phyloP scores from a whole-genome alignment of 2,113 vertebrate genomes.

The Sialia sialis region DNA sequence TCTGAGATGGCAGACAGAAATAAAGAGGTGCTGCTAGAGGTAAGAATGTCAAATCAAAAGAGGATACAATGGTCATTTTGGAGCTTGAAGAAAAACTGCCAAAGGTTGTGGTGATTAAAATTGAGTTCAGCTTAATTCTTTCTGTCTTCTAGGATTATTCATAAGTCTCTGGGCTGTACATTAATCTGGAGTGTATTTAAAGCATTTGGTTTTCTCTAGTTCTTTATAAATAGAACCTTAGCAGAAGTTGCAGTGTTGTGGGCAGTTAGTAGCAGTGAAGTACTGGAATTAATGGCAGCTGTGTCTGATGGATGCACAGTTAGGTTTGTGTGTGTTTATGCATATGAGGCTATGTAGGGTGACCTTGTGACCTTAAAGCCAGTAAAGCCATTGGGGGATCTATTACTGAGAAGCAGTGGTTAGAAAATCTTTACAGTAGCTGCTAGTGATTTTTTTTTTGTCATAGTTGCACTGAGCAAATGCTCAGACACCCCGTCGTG shows the following conservation, averaged over 20 bases:
- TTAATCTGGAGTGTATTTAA: background rate
- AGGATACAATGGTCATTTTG: background rate
- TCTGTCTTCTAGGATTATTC: background rate
- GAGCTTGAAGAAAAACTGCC: background rate
- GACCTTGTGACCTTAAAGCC: background rate
- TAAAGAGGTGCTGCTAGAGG: slow-evolving; percentile 95
- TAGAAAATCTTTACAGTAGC: background rate
- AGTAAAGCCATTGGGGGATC: background rate
- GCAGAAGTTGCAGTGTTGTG: background rate
- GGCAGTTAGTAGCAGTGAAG: background rate
- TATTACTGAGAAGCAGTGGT: background rate
- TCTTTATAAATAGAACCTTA: background rate
- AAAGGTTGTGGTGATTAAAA: background rate
- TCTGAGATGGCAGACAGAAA: slow-evolving; percentile 97
- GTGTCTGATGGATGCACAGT: background rate
- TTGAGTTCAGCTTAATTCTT: background rate
- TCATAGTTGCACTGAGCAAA: background rate
- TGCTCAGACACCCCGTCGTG: background rate
- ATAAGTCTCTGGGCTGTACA: background rate
- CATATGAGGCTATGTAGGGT: background rate
- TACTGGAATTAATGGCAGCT: background rate
- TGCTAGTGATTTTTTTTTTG: background rate
- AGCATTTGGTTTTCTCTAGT: background rate
- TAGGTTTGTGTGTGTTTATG: background rate
- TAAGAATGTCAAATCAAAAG: slow-evolving; percentile 44